These are phyloP conservation scores for Fopius arisanus DNA, from an alignment of 1,140 invertebrate species.

Conservation along the genomic window DNA sequence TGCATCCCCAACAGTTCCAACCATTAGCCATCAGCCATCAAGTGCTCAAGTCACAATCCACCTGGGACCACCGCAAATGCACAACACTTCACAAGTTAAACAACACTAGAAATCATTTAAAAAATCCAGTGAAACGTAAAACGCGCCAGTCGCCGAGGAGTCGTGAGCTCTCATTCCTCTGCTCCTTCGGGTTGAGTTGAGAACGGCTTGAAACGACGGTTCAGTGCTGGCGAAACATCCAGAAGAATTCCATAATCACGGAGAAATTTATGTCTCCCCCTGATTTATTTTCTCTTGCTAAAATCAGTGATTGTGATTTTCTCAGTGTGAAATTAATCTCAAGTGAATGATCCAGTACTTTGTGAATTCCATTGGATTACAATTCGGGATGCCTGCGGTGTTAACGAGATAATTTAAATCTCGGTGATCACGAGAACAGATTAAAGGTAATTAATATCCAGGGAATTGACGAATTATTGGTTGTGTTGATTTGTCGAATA, in stretches of 20 bases:
- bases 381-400: background rate
- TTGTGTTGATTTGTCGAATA: background rate
- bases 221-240: background rate
- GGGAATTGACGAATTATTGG: background rate
- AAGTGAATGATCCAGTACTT: background rate
- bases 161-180: background rate
- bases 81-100: too few relatives aligned
- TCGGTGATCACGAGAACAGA: constrained; percentile 1
- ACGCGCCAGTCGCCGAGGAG: background rate
- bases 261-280: background rate
- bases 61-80: too few relatives aligned
- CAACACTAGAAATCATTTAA: too few relatives aligned
- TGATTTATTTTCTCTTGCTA: background rate
- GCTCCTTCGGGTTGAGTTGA: background rate
- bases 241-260: too few relatives aligned
- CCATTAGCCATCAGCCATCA: too few relatives aligned
- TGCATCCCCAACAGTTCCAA: too few relatives aligned
- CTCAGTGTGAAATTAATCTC: background rate
- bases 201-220: background rate
- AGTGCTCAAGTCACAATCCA: too few relatives aligned
- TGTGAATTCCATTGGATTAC: constrained; percentile 9
- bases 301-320: background rate
- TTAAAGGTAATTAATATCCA: background rate
- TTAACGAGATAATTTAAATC: background rate
- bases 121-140: background rate